Conservation (phyloP, 2,113 vertebrate genomes). For the Xerus inauris region DNA sequence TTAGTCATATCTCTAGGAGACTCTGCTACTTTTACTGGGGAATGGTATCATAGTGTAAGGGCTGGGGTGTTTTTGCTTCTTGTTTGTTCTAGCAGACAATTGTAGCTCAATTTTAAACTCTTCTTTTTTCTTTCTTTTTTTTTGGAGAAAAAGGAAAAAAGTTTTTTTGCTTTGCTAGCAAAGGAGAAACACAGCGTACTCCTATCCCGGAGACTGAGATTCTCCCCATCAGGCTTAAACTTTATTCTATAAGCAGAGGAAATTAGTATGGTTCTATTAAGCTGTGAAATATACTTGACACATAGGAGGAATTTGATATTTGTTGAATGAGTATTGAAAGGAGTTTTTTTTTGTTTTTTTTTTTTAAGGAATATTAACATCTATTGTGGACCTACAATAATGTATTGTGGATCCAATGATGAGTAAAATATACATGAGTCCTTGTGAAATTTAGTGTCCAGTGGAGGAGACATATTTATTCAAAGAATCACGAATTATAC, state of each 20-base stretch:
- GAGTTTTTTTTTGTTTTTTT: constrained; percentile 8
- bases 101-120: background rate
- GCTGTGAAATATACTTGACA: background rate
- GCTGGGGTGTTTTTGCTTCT: constrained; percentile 14
- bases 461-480: background rate
- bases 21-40: background rate
- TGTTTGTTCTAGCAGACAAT: constrained; percentile 28
- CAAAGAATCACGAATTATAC: background rate
- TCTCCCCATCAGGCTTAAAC: background rate
- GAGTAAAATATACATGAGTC: background rate
- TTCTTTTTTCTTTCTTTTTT: no score
- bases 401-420: background rate
- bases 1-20: background rate
- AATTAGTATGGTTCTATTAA: background rate
- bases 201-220: no score
- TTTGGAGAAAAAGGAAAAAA: no score
- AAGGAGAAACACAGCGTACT: no score
- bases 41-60: constrained; percentile 2
- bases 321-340: background rate
- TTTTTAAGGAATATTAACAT: constrained; percentile 13
- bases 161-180: no score
- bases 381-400: background rate
- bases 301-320: background rate
- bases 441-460: background rate
- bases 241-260: constrained; percentile 27